Evolutionary conservation across 2,113 vertebrate genomes (phyloP).

Genomic region (Chaetorhynchus papuensis): DNA sequence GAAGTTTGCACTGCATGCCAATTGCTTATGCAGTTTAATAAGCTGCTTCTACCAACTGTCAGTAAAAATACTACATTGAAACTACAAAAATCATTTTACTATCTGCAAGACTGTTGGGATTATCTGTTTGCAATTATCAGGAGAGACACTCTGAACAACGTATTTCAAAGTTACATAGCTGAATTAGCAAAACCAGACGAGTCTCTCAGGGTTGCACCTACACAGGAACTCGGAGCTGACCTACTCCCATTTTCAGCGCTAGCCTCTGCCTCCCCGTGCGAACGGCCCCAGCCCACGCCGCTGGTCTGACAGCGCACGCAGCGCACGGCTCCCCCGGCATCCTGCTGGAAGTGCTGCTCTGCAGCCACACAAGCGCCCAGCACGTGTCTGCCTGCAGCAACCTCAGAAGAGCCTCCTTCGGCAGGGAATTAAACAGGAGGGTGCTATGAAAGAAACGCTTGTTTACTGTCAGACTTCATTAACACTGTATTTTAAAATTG

Average conservation of each 20-base stretch:
- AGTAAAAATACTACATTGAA: background rate
- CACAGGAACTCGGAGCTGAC: background rate
- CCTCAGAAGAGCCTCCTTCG: background rate
- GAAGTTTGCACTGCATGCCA: background rate
- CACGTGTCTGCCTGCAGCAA: background rate
- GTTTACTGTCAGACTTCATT: background rate
- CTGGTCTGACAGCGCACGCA: fast-evolving
- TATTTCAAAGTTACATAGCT: background rate
- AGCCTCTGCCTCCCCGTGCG: background rate
- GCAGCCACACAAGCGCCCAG: background rate
- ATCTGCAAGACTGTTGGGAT: background rate
- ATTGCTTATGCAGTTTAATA: background rate
- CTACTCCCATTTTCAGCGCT: background rate
- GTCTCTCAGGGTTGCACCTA: background rate
- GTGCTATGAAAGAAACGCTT: background rate
- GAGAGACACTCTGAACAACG: background rate
- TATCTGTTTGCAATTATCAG: background rate
- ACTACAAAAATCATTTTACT: background rate
- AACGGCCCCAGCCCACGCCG: fast-evolving
- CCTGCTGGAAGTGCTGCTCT: background rate
- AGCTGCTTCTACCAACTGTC: background rate
- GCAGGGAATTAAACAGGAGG: background rate
- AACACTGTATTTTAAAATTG: background rate
- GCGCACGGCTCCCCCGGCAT: fast-evolving
- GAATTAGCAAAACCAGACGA: background rate